phyloP scores from a whole-genome alignment of 2,113 vertebrate genomes.

The Tyrannus savana region DNA sequence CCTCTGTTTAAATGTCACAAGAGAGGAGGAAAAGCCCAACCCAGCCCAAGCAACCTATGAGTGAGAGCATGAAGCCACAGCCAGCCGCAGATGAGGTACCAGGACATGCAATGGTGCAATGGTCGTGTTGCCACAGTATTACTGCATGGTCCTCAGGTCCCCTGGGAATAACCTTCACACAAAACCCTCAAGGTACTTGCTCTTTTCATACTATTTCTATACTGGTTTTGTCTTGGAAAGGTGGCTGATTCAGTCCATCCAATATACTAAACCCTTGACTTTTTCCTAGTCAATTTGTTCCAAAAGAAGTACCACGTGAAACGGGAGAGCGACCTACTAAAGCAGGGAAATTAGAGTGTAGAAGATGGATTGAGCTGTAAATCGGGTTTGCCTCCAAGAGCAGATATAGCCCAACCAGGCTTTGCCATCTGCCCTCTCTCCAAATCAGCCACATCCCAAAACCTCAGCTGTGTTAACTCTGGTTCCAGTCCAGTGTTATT shows the following conservation, averaged over 20 bases:
- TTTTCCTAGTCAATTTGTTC: not conserved
- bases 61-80: not conserved
- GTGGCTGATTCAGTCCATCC: not conserved
- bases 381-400: not conserved
- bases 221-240: not conserved
- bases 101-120: not conserved
- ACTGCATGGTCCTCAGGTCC: not conserved
- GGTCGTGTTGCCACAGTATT: not conserved
- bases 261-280: not conserved
- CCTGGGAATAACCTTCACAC: not conserved
- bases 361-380: not conserved
- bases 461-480: slow-evolving; percentile 2
- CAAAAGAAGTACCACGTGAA: not conserved
- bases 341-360: not conserved
- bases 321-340: not conserved
- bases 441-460: not conserved
- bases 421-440: not conserved
- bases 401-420: not conserved
- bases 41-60: not conserved
- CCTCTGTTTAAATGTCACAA: not conserved
- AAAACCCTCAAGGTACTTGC: not conserved
- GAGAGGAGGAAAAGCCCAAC: not conserved
- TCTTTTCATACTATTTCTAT: not conserved
- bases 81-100: not conserved
- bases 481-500: slow-evolving; percentile 46